These are phyloP conservation scores for Eurois occulta DNA, from an alignment of 2,888 invertebrate genomes.

Conservation along the genomic window DNA sequence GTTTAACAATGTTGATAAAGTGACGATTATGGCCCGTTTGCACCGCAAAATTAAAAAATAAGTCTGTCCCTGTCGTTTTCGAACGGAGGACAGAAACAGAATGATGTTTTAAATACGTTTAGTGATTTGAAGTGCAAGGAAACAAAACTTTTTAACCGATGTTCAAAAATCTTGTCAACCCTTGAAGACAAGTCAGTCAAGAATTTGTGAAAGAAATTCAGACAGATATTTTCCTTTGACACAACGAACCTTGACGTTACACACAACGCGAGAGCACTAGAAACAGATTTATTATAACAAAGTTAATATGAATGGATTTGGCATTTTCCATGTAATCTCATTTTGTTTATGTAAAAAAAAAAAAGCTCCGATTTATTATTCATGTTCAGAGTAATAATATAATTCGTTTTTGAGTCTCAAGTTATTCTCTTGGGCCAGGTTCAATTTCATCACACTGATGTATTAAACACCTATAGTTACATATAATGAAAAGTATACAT, in stretches of 20 bases:
- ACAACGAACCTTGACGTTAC: conserved; percentile 36
- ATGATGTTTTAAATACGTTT: neutral
- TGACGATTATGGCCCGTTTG: neutral
- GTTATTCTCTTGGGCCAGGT: neutral
- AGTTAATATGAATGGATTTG: conserved; percentile 24
- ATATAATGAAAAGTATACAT: too few species aligned
- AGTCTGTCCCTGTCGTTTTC: neutral
- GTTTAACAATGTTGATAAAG: neutral
- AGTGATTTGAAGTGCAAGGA: neutral
- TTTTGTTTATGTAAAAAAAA: conserved; percentile 19
- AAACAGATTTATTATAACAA: conserved; percentile 42
- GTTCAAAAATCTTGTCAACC: neutral
- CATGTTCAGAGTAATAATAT: neutral
- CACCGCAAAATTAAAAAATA: neutral
- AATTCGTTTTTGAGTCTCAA: neutral
- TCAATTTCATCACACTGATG: neutral
- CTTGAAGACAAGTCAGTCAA: too few species aligned
- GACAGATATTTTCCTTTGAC: conserved; percentile 23
- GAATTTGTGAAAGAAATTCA: neutral
- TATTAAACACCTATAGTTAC: too few species aligned
- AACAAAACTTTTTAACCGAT: neutral
- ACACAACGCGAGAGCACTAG: conserved; percentile 35
- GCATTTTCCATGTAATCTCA: conserved; percentile 25
- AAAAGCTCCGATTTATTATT: conserved; percentile 10
- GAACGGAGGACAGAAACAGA: neutral